Evolutionary conservation across 1,140 invertebrate genomes (phyloP).

Genomic region (Diprion similis): DNA sequence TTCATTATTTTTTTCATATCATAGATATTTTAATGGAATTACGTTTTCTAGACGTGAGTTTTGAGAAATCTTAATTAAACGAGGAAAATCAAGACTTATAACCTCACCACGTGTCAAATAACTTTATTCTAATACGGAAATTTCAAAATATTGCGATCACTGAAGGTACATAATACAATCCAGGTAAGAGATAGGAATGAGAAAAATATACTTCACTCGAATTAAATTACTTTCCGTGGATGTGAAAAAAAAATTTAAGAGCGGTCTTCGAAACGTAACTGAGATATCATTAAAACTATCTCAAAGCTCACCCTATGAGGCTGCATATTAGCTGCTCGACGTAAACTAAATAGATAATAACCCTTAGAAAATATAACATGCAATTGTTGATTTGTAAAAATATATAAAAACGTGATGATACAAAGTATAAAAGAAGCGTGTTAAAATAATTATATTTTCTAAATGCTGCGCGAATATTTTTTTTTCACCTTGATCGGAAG

Average conservation of each 20-base stretch:
- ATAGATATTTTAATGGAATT: too few species aligned
- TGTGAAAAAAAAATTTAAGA: not conserved
- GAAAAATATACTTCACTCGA: not conserved
- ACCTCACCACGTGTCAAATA: too few species aligned
- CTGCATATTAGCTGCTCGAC: not conserved
- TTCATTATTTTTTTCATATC: too few species aligned
- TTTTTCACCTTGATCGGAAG: constrained; percentile 21
- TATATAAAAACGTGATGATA: constrained; percentile 40
- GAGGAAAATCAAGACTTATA: too few species aligned
- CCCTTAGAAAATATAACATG: constrained; percentile 33
- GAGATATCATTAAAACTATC: too few species aligned
- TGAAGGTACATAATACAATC: constrained; percentile 7
- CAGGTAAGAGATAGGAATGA: not conserved
- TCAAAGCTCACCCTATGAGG: not conserved
- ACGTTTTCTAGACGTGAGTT: too few species aligned
- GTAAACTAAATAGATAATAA: constrained; percentile 21
- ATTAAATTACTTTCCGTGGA: not conserved
- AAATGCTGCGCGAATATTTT: constrained; percentile 28
- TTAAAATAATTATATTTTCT: constrained; percentile 25
- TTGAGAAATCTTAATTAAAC: too few species aligned
- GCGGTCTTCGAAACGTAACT: not conserved
- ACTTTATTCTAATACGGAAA: too few species aligned
- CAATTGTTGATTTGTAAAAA: constrained; percentile 37
- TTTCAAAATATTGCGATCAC: not conserved
- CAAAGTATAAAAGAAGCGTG: constrained; percentile 30